Percentiles rank a stretch among this genome's conserved stretches.
phyloP scores from a whole-genome alignment of 2,888 invertebrate species.

The Thecocarcelia acutangulata region DNA sequence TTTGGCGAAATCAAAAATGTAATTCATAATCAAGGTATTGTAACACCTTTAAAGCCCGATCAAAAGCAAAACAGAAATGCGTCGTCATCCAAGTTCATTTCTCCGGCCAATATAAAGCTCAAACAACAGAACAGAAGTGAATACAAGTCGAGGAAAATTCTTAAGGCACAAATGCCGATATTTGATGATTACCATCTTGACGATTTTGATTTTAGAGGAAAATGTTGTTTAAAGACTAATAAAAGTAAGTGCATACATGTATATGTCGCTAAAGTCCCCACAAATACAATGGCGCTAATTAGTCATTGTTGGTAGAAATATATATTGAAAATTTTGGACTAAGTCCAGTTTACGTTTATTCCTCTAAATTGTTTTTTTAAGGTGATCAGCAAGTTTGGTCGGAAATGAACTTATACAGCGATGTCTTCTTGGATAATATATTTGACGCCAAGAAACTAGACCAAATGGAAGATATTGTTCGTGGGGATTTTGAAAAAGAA shows the following conservation, averaged over 20 bases:
- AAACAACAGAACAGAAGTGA: neutral
- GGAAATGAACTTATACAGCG: constrained; percentile 51
- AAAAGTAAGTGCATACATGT: constrained; percentile 63
- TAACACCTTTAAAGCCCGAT: constrained; percentile 26
- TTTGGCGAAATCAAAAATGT: constrained; percentile 57
- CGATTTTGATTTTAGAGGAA: constrained; percentile 50
- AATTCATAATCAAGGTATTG: constrained; percentile 38
- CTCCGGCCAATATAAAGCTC: no score
- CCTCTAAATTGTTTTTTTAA: constrained; percentile 17
- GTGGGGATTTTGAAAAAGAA: neutral
- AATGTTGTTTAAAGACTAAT: constrained; percentile 28
- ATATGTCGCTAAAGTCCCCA: no score
- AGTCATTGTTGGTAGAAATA: no score
- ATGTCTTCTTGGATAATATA: constrained; percentile 47
- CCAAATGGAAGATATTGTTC: constrained; percentile 4
- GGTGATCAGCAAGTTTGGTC: constrained; percentile 64
- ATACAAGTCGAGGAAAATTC: neutral
- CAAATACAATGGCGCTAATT: no score
- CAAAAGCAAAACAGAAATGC: neutral
- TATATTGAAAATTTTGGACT: no score
- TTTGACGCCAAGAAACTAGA: neutral
- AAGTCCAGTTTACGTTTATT: no score
- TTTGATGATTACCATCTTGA: constrained; percentile 11
- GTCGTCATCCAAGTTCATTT: neutral
- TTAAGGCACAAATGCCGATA: neutral